Percentiles rank a stretch among this genome's conserved stretches.
Conservation (phyloP, 2,113 vertebrate species). For the Ptilorrhoa leucosticta region DNA sequence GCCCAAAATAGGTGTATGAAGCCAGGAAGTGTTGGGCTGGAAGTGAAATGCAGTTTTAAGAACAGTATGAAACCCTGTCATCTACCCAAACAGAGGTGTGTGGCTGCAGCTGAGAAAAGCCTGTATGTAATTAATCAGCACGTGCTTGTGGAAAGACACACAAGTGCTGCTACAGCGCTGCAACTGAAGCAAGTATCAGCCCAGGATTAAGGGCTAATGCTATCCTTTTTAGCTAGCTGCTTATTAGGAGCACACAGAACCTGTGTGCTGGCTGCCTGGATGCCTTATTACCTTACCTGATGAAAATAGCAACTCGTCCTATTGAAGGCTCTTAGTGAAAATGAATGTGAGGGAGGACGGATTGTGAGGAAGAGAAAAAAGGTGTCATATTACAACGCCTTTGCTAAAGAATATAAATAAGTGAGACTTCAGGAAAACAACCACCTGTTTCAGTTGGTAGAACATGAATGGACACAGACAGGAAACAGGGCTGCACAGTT, state of each 20-base stretch:
- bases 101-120: neutral
- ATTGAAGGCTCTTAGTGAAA: neutral
- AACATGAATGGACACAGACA: neutral
- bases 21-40: neutral
- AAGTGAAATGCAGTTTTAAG: neutral
- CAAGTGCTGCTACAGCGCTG: neutral
- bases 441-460: neutral
- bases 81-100: fast-evolving
- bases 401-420: neutral
- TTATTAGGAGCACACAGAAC: neutral
- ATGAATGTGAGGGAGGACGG: neutral
- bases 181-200: neutral
- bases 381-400: neutral
- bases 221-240: neutral
- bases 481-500: neutral
- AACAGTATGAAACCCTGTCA: neutral
- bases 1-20: neutral
- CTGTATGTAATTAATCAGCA: neutral
- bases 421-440: fast-evolving
- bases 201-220: neutral
- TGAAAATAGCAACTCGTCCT: slow-evolving; percentile 4
- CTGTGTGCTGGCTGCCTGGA: neutral
- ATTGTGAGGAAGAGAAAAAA: neutral
- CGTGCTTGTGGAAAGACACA: neutral
- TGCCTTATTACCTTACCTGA: neutral